phyloP scores from a whole-genome alignment of 2,113 vertebrate genomes.

The Anguilla japonica region DNA sequence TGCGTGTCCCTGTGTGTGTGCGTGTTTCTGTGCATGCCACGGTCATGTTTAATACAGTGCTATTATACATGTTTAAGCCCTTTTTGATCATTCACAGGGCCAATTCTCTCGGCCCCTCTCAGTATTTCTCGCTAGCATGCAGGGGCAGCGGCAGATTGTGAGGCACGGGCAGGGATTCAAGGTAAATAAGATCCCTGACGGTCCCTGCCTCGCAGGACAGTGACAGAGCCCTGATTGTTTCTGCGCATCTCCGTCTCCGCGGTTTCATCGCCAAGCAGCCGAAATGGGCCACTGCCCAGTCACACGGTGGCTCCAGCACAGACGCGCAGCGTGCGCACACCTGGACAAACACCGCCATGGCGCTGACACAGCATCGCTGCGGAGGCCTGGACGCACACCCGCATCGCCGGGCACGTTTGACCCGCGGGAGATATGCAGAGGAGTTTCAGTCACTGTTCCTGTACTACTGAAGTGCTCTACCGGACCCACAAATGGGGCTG shows the following conservation, averaged over 20 bases:
- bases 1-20: conserved; percentile 18
- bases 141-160: not conserved
- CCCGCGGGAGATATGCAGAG: conserved; percentile 15
- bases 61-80: not conserved
- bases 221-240: not conserved
- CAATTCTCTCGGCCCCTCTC: no score
- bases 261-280: not conserved
- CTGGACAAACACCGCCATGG: not conserved
- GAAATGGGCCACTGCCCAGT: not conserved
- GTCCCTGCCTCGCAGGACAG: not conserved
- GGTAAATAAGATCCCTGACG: not conserved
- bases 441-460: not conserved
- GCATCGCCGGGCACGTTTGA: conserved; percentile 30
- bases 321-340: not conserved
- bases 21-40: conserved; percentile 8
- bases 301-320: not conserved
- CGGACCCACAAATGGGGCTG: not conserved
- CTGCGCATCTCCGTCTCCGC: not conserved
- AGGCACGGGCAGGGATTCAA: not conserved
- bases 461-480: no score
- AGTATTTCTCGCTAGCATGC: not conserved
- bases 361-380: conserved; percentile 32
- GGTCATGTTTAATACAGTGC: not conserved
- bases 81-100: not conserved
- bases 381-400: conserved; percentile 34